Evolutionary conservation across 2,888 invertebrate genomes (phyloP).

Genomic region (Dryobota labecula): DNA sequence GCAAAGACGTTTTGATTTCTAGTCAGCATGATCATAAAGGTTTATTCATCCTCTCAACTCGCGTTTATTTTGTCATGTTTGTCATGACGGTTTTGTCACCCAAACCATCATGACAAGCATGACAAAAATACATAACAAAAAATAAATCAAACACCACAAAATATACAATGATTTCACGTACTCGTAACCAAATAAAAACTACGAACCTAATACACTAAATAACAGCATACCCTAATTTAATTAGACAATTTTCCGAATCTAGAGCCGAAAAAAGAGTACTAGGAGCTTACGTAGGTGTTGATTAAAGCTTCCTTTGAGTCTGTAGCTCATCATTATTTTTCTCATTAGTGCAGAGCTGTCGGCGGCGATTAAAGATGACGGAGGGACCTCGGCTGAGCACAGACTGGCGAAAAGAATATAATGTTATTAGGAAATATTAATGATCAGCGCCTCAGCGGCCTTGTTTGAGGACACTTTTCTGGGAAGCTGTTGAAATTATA

Average conservation of each 20-base stretch:
- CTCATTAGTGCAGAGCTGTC: conserved; percentile 86
- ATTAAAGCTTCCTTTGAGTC: conserved; percentile 80
- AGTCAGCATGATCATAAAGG: no score
- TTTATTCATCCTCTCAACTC: no score
- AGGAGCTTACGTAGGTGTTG: conserved; percentile 73
- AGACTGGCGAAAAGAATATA: conserved; percentile 56
- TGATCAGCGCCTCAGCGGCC: conserved; percentile 9
- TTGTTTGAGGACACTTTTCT: conserved; percentile 3
- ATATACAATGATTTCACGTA: no score
- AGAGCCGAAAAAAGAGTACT: conserved; percentile 48
- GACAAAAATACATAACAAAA: no score
- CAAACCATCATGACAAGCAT: no score
- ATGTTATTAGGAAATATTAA: conserved; percentile 48
- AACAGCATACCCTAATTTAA: conserved; percentile 41
- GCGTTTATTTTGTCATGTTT: no score
- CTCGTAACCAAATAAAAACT: conserved; percentile 3
- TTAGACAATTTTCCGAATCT: conserved; percentile 54
- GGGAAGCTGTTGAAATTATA: neutral
- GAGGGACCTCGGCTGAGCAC: conserved; percentile 70
- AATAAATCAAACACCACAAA: no score
- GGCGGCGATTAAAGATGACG: conserved; percentile 84
- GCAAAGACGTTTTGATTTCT: no score
- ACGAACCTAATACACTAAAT: conserved; percentile 1
- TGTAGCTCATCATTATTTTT: conserved; percentile 86
- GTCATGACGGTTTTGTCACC: no score